Percentiles rank a stretch among this genome's conserved stretches.
Evolutionary conservation across 2,888 invertebrate genomes (phyloP).

Genomic region (Lithophane leautieri): DNA sequence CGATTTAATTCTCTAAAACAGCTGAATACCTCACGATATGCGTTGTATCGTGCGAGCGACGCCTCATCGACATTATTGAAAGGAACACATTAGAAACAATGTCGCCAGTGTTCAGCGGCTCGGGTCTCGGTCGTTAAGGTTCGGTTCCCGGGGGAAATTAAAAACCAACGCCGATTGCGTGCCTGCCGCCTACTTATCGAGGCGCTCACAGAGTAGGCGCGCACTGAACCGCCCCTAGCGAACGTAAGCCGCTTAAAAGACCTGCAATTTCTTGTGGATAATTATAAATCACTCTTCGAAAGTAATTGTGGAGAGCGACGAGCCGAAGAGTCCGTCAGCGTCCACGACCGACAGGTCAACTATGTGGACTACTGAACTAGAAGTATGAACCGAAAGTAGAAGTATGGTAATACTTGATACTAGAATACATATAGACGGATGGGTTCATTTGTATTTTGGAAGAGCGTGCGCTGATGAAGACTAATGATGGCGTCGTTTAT

Average conservation of each 20-base stretch:
- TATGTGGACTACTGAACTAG: slow-evolving; percentile 5
- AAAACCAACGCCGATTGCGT: slow-evolving; percentile 65
- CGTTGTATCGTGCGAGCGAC: background rate
- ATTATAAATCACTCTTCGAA: slow-evolving; percentile 52
- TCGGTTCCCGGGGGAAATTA: slow-evolving; percentile 74
- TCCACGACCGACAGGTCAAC: background rate
- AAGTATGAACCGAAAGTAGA: background rate
- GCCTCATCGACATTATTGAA: slow-evolving; percentile 64
- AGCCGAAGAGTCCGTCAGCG: slow-evolving; percentile 13
- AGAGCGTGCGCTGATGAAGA: slow-evolving; percentile 59
- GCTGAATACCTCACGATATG: slow-evolving; percentile 28
- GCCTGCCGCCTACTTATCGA: slow-evolving; percentile 69
- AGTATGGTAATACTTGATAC: slow-evolving; percentile 17
- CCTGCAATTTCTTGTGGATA: slow-evolving; percentile 59
- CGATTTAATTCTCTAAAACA: slow-evolving; percentile 52
- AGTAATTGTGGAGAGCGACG: slow-evolving; percentile 40
- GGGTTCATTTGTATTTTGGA: slow-evolving; percentile 44
- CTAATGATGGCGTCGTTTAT: slow-evolving; percentile 54
- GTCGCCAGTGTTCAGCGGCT: slow-evolving; percentile 61
- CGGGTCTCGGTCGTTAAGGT: slow-evolving; percentile 64
- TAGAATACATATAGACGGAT: slow-evolving; percentile 39
- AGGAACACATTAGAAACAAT: slow-evolving; percentile 70
- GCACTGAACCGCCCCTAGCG: slow-evolving; percentile 38
- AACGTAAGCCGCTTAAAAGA: slow-evolving; percentile 67
- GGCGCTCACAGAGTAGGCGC: slow-evolving; percentile 56